These are phyloP conservation scores for Dissostichus mawsoni DNA, from an alignment of 2,113 vertebrate genomes.

Conservation along the genomic window DNA sequence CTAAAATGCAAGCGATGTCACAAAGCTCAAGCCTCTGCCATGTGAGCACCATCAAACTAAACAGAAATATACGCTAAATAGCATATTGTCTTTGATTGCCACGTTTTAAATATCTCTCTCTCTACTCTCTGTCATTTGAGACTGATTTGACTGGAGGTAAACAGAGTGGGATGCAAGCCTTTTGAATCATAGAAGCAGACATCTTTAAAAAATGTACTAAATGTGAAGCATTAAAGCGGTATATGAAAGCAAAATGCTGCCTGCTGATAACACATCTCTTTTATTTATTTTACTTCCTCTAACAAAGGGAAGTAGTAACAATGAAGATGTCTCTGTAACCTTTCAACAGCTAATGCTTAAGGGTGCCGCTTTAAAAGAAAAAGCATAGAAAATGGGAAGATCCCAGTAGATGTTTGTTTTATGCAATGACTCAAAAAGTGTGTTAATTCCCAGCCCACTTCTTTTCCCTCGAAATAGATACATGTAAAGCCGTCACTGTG, in stretches of 20 bases:
- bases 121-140: conserved; percentile 19
- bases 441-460: conserved; percentile 34
- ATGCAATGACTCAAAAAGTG: conserved; percentile 17
- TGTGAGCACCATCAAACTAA: conserved; percentile 3
- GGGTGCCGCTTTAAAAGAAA: conserved; percentile 12
- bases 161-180: conserved; percentile 24
- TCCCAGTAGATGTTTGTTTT: conserved; percentile 8
- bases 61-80: conserved; percentile 8
- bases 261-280: neutral
- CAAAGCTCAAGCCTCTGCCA: conserved; percentile 6
- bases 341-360: conserved; percentile 5
- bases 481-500: conserved; percentile 45
- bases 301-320: conserved; percentile 6
- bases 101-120: conserved; percentile 1
- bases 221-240: conserved; percentile 20
- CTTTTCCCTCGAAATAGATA: conserved; percentile 37
- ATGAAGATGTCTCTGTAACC: neutral
- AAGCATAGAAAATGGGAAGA: neutral
- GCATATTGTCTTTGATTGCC: conserved; percentile 12
- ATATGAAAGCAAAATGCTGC: conserved; percentile 18
- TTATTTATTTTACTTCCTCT: neutral
- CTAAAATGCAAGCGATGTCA: conserved; percentile 47
- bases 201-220: conserved; percentile 33
- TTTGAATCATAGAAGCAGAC: conserved; percentile 50
- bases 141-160: conserved; percentile 36